Conservation (phyloP, 2,888 invertebrate genomes). For the Hesperia comma region DNA sequence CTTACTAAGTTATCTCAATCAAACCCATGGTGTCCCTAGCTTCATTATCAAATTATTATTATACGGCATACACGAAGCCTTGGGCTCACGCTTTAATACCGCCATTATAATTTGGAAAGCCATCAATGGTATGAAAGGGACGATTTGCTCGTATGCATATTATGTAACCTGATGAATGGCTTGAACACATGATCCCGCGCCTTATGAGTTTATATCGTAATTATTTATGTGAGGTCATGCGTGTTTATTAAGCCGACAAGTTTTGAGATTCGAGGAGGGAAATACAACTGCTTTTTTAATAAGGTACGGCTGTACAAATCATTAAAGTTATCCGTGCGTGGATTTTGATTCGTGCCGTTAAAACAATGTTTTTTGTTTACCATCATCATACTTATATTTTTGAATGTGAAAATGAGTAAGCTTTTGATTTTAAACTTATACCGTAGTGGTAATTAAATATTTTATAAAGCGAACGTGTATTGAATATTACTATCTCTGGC, state of each 20-base stretch:
- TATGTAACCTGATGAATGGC: slow-evolving; percentile 36
- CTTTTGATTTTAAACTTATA: no score
- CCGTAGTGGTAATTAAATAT: no score
- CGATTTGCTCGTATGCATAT: slow-evolving; percentile 36
- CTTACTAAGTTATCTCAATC: no score
- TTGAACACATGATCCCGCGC: slow-evolving; percentile 29
- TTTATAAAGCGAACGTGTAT: no score
- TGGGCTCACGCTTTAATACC: slow-evolving; percentile 40
- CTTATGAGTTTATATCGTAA: slow-evolving; percentile 33
- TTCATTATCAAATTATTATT: slow-evolving; percentile 42
- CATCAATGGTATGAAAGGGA: slow-evolving; percentile 54
- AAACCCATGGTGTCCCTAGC: slow-evolving; percentile 32
- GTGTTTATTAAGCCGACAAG: slow-evolving; percentile 19
- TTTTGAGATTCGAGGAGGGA: background rate
- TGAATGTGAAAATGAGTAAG: no score
- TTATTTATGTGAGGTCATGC: slow-evolving; percentile 30
- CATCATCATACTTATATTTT: no score
- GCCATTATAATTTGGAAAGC: slow-evolving; percentile 55
- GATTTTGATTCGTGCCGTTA: no score
- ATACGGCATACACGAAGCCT: slow-evolving; percentile 39
- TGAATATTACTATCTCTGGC: no score
- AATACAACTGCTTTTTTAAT: no score
- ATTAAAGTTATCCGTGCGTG: no score
- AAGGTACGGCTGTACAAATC: no score
- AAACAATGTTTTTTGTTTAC: no score